Percentiles rank a stretch among this genome's conserved stretches.
Conservation (phyloP, 2,888 invertebrate genomes). For the Lobophora halterata region DNA sequence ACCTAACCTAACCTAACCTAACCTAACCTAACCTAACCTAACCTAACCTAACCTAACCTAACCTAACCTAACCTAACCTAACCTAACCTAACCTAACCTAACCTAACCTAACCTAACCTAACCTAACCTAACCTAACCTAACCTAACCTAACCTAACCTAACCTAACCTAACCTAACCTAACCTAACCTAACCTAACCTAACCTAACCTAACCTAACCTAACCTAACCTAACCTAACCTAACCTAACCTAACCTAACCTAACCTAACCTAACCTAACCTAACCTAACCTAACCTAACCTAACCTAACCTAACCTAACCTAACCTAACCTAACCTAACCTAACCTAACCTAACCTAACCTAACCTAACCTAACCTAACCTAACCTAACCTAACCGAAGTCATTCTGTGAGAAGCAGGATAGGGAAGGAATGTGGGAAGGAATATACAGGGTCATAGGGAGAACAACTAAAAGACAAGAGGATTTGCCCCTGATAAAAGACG, state of each 20-base stretch:
- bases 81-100: conserved; percentile 14
- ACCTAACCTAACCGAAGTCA: conserved; percentile 13
- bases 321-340: conserved; percentile 1
- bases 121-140: conserved; percentile 31
- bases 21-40: conserved; percentile 32
- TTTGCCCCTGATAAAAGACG: background rate
- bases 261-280: conserved; percentile 24
- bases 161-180: conserved; percentile 27
- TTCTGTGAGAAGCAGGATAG: conserved; percentile 10
- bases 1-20: conserved; percentile 33
- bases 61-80: conserved; percentile 20
- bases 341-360: background rate
- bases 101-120: conserved; percentile 33
- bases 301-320: conserved; percentile 4
- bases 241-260: conserved; percentile 33
- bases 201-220: conserved; percentile 32
- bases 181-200: conserved; percentile 35
- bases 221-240: conserved; percentile 33
- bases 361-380: background rate
- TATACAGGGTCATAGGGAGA: conserved; percentile 3
- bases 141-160: conserved; percentile 26
- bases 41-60: conserved; percentile 21
- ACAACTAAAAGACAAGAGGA: conserved; percentile 1
- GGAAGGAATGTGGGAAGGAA: conserved; percentile 14
- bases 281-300: conserved; percentile 16